A percentile compares a stretch with the other conserved stretches of the same genome.
These are phyloP conservation scores for Geococcyx californianus DNA, from an alignment of 2,113 vertebrate genomes.

Conservation along the genomic window DNA sequence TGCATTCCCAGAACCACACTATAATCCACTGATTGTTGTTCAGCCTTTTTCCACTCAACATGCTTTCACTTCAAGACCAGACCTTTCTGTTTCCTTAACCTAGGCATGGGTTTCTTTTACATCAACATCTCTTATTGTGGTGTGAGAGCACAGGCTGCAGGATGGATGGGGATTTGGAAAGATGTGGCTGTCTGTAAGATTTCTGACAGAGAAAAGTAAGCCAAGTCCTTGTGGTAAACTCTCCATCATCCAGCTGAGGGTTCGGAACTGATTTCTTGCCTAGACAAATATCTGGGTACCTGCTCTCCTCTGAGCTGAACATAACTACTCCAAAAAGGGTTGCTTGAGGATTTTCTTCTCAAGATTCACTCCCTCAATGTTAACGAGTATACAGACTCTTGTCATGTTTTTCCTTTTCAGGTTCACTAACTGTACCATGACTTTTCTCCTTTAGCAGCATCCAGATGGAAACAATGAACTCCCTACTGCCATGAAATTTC, in stretches of 20 bases:
- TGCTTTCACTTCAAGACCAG: rapidly evolving
- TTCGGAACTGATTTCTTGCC: neutral
- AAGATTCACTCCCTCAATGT: neutral
- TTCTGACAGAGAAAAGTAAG: neutral
- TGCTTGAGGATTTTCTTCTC: neutral
- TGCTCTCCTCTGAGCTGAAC: neutral
- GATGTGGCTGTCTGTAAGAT: neutral
- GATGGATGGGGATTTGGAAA: neutral
- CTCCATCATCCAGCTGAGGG: neutral
- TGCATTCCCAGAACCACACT: neutral
- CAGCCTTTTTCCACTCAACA: neutral
- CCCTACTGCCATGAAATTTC: neutral
- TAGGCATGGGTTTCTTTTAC: neutral
- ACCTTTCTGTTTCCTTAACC: neutral
- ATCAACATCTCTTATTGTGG: neutral
- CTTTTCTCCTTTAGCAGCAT: neutral
- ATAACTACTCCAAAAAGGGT: neutral
- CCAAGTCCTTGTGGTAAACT: neutral
- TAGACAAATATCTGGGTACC: neutral
- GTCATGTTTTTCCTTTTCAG: neutral
- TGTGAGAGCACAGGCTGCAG: neutral
- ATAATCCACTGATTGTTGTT: neutral
- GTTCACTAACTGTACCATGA: neutral
- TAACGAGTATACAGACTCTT: neutral
- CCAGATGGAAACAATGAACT: neutral